These are phyloP conservation scores for Paraescarpia echinospica DNA, from an alignment of 1,140 invertebrate genomes.

Conservation along the genomic window DNA sequence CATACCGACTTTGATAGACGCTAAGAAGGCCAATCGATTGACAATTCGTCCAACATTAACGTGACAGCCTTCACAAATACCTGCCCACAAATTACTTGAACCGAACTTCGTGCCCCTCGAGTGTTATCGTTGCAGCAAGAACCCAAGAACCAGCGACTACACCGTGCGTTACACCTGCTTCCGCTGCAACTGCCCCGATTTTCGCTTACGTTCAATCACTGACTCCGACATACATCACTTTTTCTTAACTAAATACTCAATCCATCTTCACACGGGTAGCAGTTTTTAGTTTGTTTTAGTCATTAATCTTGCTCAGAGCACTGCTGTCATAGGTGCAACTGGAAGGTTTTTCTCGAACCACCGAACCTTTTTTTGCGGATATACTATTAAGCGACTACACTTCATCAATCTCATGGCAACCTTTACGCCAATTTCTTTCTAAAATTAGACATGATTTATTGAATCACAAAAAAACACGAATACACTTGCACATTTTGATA, in stretches of 20 bases:
- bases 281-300: neutral
- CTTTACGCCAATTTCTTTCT: neutral
- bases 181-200: neutral
- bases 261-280: neutral
- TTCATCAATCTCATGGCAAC: neutral
- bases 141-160: no score
- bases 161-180: neutral
- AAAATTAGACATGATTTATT: neutral
- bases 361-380: neutral
- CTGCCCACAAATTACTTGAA: no score
- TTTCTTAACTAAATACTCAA: neutral
- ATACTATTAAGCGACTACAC: neutral
- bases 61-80: no score
- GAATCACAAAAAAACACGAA: neutral
- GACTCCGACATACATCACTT: neutral
- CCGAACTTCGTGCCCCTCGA: no score
- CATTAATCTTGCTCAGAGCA: neutral
- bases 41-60: no score
- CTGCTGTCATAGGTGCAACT: neutral
- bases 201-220: neutral
- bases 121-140: no score
- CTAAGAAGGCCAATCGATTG: no score
- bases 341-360: neutral
- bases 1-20: no score
- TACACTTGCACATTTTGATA: neutral